Evolutionary conservation across 2,113 vertebrate genomes (phyloP), one percentile per base, ranked within the genome.

Genomic region (Notothenia rossii): DNA sequence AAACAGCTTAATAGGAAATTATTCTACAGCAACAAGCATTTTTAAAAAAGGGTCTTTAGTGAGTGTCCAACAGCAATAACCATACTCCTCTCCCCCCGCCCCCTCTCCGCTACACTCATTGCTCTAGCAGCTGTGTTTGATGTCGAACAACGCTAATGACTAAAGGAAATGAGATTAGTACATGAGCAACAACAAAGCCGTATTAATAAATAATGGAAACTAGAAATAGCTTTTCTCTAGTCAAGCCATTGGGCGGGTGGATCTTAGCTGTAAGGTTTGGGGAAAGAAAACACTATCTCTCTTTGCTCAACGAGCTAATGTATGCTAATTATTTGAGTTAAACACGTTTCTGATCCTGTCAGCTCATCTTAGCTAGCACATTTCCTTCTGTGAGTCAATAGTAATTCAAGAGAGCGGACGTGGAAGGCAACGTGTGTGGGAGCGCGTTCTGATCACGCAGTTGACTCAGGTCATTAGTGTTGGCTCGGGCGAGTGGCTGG

Each of bases 121-220:
- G 77, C 88, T 81, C 56, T 45, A 50, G 81, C 90, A 88, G 88
- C 82, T 85, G 81, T 75, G 89, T 90, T 92, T 93, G 91, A 92
- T 92, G 90, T 91, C 50, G 62, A 86, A 91, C 91, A 89, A 90
- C 72, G 65, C 81, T 91, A 91, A 94, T 89, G 89, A 92, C 87
- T 86, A 90, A 88, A 91, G 88, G 89, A 93, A 93, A 93, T 92
- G 80, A 89, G 83, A 92, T 92, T 91, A 90, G 79, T 79, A 91
- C 91, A 79, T 73, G 77, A 83, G 86, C 82, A 86, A 85, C 89
- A 90, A 93, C 87, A 91, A 88, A 90, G 88, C 77, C 55, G 81
- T 85, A 83, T 93, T 90, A 90, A 90, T 90, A 90, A 91, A 88
- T 88, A 88, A 93, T 88, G 85, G 75, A 74, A 77, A 73, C 73